Base-by-base conservation (phyloP, 2,888 invertebrate species). In the Callyntrura guangdongensis region DNA sequence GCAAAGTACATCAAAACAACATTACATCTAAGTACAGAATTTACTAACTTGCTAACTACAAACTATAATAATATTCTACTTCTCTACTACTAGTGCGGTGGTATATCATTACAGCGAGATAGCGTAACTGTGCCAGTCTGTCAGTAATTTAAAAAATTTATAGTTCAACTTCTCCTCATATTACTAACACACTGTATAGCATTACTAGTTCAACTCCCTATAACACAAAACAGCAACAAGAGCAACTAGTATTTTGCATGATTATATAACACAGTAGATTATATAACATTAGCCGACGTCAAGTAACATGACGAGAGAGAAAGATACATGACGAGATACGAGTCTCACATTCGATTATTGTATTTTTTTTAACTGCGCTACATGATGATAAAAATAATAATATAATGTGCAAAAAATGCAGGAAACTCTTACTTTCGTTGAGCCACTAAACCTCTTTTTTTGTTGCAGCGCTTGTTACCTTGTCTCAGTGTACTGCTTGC, bases 381-480 rank as follows among this genome's bases (percentile, higher is more conserved):
- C 53, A 53, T 77, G 53, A 22, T 77, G 49, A 49, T 22, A 77
- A 77, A 20, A 36, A 36, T 36, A 36, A 36, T 36, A 36, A 36
- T 36, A 36, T 36, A 36, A 36, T 36, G 36, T 61, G 61, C 61
- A 61, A 61, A 61, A 61, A 61, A 77, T 77, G 77, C 77, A 79
- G 27, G 59, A 36, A 81, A 81, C 81, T 81, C 81, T 81, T 81
- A 81, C 81, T 81, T 81, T 81, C 81, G 36, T 81, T 61, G 61
- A 81, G 36, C 59, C 53, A 77, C 53, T 49, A 77, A 77, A 77
- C 49, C 22, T 47, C 8, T 74, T 77, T 77, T 77, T 77, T 53
- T 77, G 47, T 22, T 49, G 36, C 11, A 22, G 6, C n/a, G 14
- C 22, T 53, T 77, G n/a, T 1, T 77, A 6, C 49, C 4, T 64